Evolutionary conservation across 2,113 vertebrate species (phyloP), one percentile per base, ranked within the genome.

Genomic region (Trichechus manatus): DNA sequence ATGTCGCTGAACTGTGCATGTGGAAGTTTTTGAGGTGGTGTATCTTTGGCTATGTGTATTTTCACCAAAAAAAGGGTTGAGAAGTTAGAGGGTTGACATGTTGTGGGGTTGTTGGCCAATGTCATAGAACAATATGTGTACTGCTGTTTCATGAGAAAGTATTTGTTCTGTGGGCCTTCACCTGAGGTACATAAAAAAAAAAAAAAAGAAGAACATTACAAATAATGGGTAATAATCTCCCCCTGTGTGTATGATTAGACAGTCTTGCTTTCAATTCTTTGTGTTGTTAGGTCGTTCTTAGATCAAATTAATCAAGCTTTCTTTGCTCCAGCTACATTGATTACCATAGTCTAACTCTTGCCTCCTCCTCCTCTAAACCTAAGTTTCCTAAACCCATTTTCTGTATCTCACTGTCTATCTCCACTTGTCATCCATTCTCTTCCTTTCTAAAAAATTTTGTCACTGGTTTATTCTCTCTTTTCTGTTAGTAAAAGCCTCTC

Each of bases 371-470:
- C 64, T 81, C 53, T 80, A 94, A 95, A 74, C 15, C 19, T 81
- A 27, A 50, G 39, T 95, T 96, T 91, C 5, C 78, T 89, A 89
- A 93, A 86, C 66, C 29, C 47, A 59, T 85, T 64, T 96, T 85
- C 64, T 94, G 7, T 56, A 47, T 85, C 29, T 82, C 66, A 22
- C 15, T 95, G 13, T 84, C 23, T 77, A 66, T 90, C 10, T 14
- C 72, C 74, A 79, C 33, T 94, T 95, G 66, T 78, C 72, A 68
- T 85, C 33, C 36, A 77, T 42, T 44, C 75, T 77, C 27, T 94
- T 95, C 19, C 70, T 88, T 89, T 79, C 25, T 91, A 44, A 89
- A 95, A 72, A 89, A 19, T 66, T 36, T 87, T 84, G 47, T 63
- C 13, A 61, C 56, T 91, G 27, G 11, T 39, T 85, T 88, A 29